Base-by-base conservation (phyloP, 2,888 invertebrate genomes). In the Germaria angustata region DNA sequence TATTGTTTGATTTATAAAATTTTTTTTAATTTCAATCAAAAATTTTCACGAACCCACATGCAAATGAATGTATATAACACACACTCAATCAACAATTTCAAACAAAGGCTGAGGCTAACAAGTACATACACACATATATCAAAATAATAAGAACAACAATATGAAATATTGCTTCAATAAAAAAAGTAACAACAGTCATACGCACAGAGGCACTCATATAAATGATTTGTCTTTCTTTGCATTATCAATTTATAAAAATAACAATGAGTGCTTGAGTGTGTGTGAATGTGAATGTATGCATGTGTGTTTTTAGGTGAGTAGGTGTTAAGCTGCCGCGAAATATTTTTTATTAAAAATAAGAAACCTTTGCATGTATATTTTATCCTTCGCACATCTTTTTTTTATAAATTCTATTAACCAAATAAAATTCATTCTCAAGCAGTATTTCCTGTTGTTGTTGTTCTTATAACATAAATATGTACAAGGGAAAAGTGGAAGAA, bases 291-390 rank as follows among this genome's bases (percentile, higher is more conserved):
- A 2, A 22, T 39, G 13, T 11, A 11, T 51, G 36, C 17, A 39
- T 53, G 39, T 49, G 13, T 46, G 20, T 53, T 51, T 81, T 66
- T 53, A 81, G 61, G 61, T 77, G 66, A 77, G 46, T 72, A 76
- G 51, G 59, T 81, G 80, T 71, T 66, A 46, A 80, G 44, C 17
- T 65, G 22, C 44, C 39, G 53, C 71, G 53, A 66, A 65, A 66
- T 81, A 59, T 76, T 76, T 44, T 20, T 63, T 53, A 39, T 41
- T 22, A 36, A 44, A 65, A 28, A 13, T 5, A 22, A 28, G 4
- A 44, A 44, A 44, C 9, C 9, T 24, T 39, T 13, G 11, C 22
- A n/a, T 69, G 17, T 44, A 22, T 13, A 39, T 24, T 13, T 73
- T 34, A 39, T 15, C 36, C 28, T 2, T 0, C 28, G 17, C 15